phyloP scores from a whole-genome alignment of 2,113 vertebrate genomes.

The Cricetomys ansorgei region DNA sequence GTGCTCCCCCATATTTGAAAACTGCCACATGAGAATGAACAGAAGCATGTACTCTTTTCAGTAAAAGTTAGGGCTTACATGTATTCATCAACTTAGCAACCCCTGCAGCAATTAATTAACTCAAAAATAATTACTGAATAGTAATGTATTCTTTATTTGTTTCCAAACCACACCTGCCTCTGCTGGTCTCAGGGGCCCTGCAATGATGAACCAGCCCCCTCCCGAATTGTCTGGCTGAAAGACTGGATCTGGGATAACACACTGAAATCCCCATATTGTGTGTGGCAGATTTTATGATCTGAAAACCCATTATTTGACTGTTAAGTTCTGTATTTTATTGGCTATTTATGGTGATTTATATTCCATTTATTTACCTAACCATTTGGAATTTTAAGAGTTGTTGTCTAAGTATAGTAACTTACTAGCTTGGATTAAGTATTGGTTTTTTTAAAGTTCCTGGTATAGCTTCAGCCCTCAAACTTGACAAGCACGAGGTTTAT shows the following conservation, averaged over 20 bases:
- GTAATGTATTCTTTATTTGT: not conserved
- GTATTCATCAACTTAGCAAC: not conserved
- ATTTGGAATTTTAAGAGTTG: slow-evolving; percentile 68
- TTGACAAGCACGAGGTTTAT: slow-evolving; percentile 74
- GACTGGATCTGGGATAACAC: not conserved
- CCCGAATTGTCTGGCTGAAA: slow-evolving; percentile 18
- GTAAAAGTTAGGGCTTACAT: not conserved
- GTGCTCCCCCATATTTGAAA: not conserved
- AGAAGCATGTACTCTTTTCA: not conserved
- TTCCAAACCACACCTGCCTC: slow-evolving; percentile 4
- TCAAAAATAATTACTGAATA: slow-evolving; percentile 18
- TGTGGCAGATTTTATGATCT: slow-evolving; percentile 59
- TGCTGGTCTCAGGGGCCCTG: not conserved
- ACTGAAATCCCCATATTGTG: slow-evolving; percentile 14
- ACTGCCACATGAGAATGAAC: not conserved
- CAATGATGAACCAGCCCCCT: not conserved
- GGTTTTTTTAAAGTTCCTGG: slow-evolving; percentile 67
- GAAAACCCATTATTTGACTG: slow-evolving; percentile 72
- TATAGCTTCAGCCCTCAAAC: slow-evolving; percentile 60
- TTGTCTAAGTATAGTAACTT: slow-evolving; percentile 66
- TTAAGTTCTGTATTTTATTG: slow-evolving; percentile 74
- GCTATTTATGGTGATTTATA: slow-evolving; percentile 76
- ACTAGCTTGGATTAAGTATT: slow-evolving; percentile 66
- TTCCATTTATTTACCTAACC: slow-evolving; percentile 69
- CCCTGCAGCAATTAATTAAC: not conserved